Base-by-base conservation (phyloP, 2,888 invertebrate genomes). In the Pseudococcus jackbeardsleyi region DNA sequence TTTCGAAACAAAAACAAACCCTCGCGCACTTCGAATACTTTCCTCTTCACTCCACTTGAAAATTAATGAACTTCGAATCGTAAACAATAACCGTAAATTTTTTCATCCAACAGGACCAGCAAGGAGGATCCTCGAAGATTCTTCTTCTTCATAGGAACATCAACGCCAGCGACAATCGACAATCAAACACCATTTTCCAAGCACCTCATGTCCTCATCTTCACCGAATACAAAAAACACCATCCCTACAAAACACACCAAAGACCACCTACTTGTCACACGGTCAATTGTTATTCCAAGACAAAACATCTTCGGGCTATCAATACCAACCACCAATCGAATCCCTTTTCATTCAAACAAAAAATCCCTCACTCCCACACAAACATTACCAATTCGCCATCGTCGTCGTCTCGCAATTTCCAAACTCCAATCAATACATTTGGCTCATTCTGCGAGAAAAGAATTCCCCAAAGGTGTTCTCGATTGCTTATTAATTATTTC, bases 401-500 rank as follows among this genome's bases (percentile, higher is more conserved):
- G 7, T 8, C 42, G 42, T 42, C 42, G 42, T 42, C 42, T 42
- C 9, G 42, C 42, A 6, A 8, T 42, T 42, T 42, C 42, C 42
- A 19, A 59, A 59, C n/a, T 8, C 7, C 59, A 59, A n/a, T 59
- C 59, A 59, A 59, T 59, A n/a, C 59, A 8, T 59, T 59, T 8
- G n/a, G 59, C n/a, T 59, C 59, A 17, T 59, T 59, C n/a, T 59
- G 15, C 48, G 12, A 12, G 6, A 59, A 59, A 19, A 19, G n/a
- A 59, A n/a, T 59, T 42, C 42, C 42, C 59, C n/a, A n/a, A 59
- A 59, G n/a, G 17, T 59, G 59, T 59, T 5, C n/a, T n/a, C n/a
- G n/a, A 59, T 59, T 59, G 59, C 15, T 59, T n/a, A 59, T 59
- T n/a, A 59, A 59, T 59, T 59, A 59, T 59, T n/a, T 59, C 59